Conservation (phyloP, 2,113 vertebrate genomes). For the Silurus glanis region DNA sequence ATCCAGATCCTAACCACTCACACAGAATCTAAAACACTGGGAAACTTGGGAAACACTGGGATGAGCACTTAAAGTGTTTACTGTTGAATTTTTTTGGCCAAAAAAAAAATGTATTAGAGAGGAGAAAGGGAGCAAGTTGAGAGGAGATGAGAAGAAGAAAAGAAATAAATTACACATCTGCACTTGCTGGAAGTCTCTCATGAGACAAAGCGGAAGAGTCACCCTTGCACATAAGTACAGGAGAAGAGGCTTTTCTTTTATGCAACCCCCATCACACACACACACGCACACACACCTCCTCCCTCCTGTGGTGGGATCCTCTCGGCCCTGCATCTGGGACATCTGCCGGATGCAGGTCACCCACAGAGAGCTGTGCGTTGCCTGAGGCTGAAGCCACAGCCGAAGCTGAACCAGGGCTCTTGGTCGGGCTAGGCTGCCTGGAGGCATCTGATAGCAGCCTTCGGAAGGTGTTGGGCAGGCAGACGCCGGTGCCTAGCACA, state of each 20-base stretch:
- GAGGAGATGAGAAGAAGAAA: not conserved
- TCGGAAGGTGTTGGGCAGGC: slow-evolving; percentile 40
- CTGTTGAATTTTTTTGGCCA: not conserved
- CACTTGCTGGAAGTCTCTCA: slow-evolving; percentile 28
- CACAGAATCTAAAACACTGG: not conserved
- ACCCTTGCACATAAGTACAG: slow-evolving; percentile 27
- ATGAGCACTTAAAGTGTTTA: not conserved
- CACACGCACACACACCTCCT: slow-evolving; percentile 24
- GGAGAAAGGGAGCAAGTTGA: not conserved
- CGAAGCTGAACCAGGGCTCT: slow-evolving; percentile 54
- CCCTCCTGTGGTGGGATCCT: slow-evolving; percentile 81
- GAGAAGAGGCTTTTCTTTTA: slow-evolving; percentile 34
- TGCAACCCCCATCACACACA: slow-evolving; percentile 31
- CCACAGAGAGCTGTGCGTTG: slow-evolving; percentile 82
- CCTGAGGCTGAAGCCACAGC: slow-evolving; percentile 84
- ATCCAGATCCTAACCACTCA: not conserved
- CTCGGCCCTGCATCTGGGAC: slow-evolving; percentile 78
- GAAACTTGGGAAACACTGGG: too few species aligned
- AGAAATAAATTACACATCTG: slow-evolving; percentile 23
- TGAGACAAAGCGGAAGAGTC: slow-evolving; percentile 34
- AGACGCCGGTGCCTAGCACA: slow-evolving; percentile 50
- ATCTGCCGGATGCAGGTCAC: slow-evolving; percentile 89
- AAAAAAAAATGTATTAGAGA: not conserved
- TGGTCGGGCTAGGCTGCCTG: slow-evolving; percentile 63
- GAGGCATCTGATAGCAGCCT: slow-evolving; percentile 61